Evolutionary conservation across 2,888 invertebrate species (phyloP).

Genomic region (Amblyjoppa proteus): DNA sequence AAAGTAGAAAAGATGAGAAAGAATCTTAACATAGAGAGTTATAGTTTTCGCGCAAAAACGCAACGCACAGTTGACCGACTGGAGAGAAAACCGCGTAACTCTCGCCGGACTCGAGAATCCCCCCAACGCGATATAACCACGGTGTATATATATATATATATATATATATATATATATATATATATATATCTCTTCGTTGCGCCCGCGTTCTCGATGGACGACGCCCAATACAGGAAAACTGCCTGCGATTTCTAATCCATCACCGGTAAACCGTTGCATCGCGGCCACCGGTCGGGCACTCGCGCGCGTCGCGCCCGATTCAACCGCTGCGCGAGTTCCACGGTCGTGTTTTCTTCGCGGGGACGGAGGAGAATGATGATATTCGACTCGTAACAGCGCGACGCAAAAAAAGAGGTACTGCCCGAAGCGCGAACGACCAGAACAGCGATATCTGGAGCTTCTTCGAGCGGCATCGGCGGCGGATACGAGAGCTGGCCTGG

Average conservation of each 20-base stretch:
- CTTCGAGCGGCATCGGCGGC: constrained; percentile 23
- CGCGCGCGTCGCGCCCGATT: constrained; percentile 23
- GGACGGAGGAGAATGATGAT: constrained; percentile 2
- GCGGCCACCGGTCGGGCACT: constrained; percentile 46
- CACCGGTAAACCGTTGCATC: constrained; percentile 67
- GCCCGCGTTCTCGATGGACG: constrained; percentile 68
- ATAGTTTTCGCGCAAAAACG: constrained; percentile 68
- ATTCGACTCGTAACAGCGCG: constrained; percentile 26
- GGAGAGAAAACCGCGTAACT: constrained; percentile 73
- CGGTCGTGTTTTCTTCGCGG: background rate
- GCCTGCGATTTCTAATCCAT: constrained; percentile 78
- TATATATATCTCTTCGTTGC: background rate
- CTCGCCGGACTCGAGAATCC: constrained; percentile 69
- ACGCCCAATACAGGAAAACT: constrained; percentile 78
- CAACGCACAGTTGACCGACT: constrained; percentile 74
- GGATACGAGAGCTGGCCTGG: background rate
- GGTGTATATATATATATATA: background rate
- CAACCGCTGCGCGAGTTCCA: background rate
- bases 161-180: background rate
- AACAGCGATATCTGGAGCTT: constrained; percentile 57
- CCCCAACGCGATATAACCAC: constrained; percentile 6
- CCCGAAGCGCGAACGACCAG: constrained; percentile 62
- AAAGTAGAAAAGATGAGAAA: constrained; percentile 58
- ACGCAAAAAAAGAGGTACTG: constrained; percentile 1
- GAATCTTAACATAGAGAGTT: constrained; percentile 56